Evolutionary conservation across 2,797 vertebrate genomes (phyloP).

Genomic region (Lacerta agilis): DNA sequence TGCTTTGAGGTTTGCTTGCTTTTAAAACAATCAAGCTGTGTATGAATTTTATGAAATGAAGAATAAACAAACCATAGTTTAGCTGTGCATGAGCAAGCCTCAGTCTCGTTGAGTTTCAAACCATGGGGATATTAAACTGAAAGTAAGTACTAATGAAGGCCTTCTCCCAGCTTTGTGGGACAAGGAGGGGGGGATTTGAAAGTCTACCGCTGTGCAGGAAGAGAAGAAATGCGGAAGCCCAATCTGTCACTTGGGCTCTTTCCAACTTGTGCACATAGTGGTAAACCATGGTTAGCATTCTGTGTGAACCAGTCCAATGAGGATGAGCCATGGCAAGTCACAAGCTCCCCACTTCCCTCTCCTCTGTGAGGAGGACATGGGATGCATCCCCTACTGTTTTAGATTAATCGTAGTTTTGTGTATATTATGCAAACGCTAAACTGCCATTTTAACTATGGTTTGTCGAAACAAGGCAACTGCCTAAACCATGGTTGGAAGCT

Average conservation of each 20-base stretch:
- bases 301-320: not conserved
- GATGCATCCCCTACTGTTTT: not conserved
- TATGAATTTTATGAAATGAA: too few species aligned
- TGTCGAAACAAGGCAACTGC: not conserved
- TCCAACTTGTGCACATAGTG: not conserved
- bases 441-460: not conserved
- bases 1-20: too few species aligned
- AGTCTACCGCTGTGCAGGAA: not conserved
- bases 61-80: not conserved
- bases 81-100: not conserved
- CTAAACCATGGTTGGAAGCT: not conserved
- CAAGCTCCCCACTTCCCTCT: too few species aligned
- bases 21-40: not conserved
- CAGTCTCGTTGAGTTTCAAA: not conserved
- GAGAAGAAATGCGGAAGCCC: not conserved
- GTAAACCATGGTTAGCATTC: not conserved
- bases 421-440: not conserved
- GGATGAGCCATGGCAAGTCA: too few species aligned
- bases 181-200: too few species aligned
- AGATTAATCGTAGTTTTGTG: not conserved
- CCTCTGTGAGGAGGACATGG: not conserved
- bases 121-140: too few species aligned
- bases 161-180: not conserved
- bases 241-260: not conserved
- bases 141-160: not conserved